A percentile compares a stretch with the other conserved stretches of the same genome.
phyloP scores from a whole-genome alignment of 2,797 vertebrate species.

The Streptopelia turtur region DNA sequence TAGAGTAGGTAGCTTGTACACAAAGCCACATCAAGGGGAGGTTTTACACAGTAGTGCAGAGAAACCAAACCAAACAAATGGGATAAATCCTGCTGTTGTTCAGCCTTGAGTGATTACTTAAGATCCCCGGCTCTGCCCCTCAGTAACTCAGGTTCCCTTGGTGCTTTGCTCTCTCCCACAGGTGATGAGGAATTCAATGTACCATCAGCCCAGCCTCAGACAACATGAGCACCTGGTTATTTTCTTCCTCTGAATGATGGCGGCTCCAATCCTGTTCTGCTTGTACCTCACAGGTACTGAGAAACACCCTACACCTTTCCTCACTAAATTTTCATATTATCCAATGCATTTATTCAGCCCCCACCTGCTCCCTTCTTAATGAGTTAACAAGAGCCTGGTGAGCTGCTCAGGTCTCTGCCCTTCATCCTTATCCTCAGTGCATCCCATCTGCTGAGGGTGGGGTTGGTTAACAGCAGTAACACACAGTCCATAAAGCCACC shows the following conservation, averaged over 20 bases:
- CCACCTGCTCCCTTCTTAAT: neutral
- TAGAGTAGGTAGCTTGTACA: neutral
- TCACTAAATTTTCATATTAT: neutral
- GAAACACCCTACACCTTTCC: neutral
- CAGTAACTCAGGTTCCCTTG: neutral
- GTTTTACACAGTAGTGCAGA: neutral
- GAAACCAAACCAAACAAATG: neutral
- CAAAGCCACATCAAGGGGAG: neutral
- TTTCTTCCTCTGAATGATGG: fast-evolving
- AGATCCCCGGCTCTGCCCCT: neutral
- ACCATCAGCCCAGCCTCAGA: neutral
- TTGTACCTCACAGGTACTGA: neutral
- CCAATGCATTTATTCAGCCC: fast-evolving
- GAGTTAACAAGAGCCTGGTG: fast-evolving
- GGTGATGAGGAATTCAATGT: neutral
- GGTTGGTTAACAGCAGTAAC: neutral
- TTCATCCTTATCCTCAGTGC: neutral
- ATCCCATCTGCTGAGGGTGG: neutral
- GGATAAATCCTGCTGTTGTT: neutral
- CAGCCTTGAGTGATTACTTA: neutral
- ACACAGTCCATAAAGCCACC: fast-evolving
- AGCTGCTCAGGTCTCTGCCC: neutral
- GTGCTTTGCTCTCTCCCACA: neutral
- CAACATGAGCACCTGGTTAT: neutral
- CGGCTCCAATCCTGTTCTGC: neutral